Conservation (phyloP, 2,797 vertebrate genomes). For the Orientallactaga sibirica region DNA sequence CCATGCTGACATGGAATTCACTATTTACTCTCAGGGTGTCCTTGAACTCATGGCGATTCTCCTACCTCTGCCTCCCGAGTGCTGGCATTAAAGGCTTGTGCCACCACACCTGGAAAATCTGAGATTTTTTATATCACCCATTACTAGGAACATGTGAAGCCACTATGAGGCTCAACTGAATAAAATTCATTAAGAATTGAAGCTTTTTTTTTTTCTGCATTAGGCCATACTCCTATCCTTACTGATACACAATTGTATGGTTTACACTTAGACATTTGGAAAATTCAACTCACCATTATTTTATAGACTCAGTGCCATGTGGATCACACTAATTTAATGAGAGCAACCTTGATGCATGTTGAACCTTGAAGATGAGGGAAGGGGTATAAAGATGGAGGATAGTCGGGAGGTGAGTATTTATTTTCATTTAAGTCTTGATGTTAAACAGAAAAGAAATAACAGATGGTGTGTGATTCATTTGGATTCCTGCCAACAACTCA, state of each 20-base stretch:
- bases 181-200: slow-evolving; percentile 51
- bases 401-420: neutral
- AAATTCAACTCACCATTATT: slow-evolving; percentile 11
- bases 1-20: no score
- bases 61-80: no score
- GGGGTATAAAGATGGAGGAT: neutral
- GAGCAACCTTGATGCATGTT: neutral
- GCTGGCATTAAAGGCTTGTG: no score
- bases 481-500: neutral
- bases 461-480: slow-evolving; percentile 54
- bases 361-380: neutral
- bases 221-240: neutral
- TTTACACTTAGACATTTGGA: neutral
- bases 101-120: neutral
- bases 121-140: neutral
- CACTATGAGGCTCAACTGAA: slow-evolving; percentile 13
- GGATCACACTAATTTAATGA: slow-evolving; percentile 30
- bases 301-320: neutral
- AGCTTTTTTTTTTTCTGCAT: neutral
- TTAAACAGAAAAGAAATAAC: slow-evolving; percentile 65
- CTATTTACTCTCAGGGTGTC: no score
- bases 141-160: slow-evolving; percentile 49
- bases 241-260: neutral
- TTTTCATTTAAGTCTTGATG: slow-evolving; percentile 46
- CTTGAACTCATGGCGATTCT: no score